Conservation (phyloP, 2,113 vertebrate species). For the Pelobates fuscus region DNA sequence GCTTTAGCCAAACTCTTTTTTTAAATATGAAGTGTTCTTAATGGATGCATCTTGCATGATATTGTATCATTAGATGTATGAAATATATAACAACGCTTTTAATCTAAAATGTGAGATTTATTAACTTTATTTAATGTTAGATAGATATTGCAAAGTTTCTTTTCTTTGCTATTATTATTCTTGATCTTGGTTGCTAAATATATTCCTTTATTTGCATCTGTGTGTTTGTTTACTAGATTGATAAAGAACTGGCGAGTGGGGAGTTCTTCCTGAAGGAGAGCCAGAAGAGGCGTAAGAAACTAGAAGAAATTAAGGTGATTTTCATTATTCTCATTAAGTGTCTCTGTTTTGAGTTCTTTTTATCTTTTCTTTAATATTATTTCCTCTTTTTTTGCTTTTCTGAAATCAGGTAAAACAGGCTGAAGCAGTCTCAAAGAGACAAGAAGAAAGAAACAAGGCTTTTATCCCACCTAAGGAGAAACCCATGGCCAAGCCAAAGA, state of each 20-base stretch:
- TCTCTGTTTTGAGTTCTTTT: background rate
- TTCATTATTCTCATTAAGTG: background rate
- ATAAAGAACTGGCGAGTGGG: constrained; percentile 89
- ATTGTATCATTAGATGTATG: too few relatives aligned
- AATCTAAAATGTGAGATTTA: too few relatives aligned
- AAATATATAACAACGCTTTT: too few relatives aligned
- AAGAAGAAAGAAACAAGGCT: constrained; percentile 90
- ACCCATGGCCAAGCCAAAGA: constrained; percentile 68
- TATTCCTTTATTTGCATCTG: background rate
- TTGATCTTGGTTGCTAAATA: background rate
- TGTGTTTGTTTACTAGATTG: constrained; percentile 70
- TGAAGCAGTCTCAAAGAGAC: constrained; percentile 81
- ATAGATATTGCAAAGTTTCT: too few relatives aligned
- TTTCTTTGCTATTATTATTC: background rate
- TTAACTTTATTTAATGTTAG: too few relatives aligned
- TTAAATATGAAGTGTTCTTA: too few relatives aligned
- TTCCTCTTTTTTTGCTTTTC: constrained; percentile 22
- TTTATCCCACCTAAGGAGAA: constrained; percentile 97
- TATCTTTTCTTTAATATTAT: background rate
- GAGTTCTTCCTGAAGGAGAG: constrained; percentile 93
- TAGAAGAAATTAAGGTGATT: constrained; percentile 88
- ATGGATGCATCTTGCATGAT: too few relatives aligned
- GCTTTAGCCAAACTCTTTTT: too few relatives aligned
- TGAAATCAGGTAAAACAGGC: constrained; percentile 83
- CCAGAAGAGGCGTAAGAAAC: constrained; percentile 83